Conservation (phyloP, 2,888 invertebrate genomes). For the Polyommatus icarus region DNA sequence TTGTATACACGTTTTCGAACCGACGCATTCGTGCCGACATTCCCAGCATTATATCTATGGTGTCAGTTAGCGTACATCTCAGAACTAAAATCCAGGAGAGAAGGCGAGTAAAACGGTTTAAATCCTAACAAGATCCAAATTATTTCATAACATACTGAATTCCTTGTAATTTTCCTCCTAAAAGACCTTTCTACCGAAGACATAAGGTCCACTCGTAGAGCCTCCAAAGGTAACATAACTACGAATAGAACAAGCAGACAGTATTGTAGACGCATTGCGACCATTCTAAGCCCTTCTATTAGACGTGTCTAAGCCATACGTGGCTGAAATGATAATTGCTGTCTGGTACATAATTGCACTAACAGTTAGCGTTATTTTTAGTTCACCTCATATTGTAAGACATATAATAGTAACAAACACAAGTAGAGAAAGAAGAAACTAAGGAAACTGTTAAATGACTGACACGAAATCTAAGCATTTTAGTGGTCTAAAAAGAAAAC, state of each 20-base stretch:
- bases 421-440: not conserved
- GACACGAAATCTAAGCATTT: too few species aligned
- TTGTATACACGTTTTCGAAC: too few species aligned
- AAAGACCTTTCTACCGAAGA: not conserved
- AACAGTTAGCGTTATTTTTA: conserved; percentile 11
- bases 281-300: not conserved
- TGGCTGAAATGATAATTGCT: conserved; percentile 24
- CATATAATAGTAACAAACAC: too few species aligned
- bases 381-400: not conserved
- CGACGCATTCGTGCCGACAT: too few species aligned
- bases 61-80: too few species aligned
- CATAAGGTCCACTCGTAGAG: not conserved
- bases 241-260: not conserved
- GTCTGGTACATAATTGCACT: not conserved
- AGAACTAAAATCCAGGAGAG: not conserved
- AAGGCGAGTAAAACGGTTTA: not conserved
- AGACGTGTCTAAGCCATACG: conserved; percentile 14
- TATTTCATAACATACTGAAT: not conserved
- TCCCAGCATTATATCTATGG: too few species aligned
- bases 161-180: not conserved
- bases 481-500: too few species aligned
- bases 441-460: not conserved
- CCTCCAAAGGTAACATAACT: not conserved
- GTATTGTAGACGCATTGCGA: not conserved
- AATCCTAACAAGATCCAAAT: not conserved